Base-by-base conservation (phyloP, 2,797 vertebrate genomes). In the Schizopygopsis malacanthus region DNA sequence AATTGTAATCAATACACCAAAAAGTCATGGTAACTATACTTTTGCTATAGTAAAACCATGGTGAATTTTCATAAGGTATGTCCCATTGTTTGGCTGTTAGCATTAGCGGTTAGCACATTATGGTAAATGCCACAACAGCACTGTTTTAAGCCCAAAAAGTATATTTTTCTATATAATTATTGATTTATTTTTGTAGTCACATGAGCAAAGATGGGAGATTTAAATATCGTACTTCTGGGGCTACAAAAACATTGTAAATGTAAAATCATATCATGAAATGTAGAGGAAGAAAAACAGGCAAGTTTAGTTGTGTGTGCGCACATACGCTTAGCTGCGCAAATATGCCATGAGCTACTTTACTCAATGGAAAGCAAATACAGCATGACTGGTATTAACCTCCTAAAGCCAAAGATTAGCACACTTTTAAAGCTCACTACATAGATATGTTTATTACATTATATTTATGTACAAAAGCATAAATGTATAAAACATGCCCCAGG, bases 281-380 rank as follows among this genome's bases (percentile, higher is more conserved):
- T 28, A 18, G 11, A 6, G 15, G 56, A 79, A 63, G 37, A 25
- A 43, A 63, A 63, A 63, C 1, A 3, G 1, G 54, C 54, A 78
- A n/a, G 41, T 43, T 63, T 79, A 15, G 39, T 12, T n/a, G 20
- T 33, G 56, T 63, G 63, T 28, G n/a, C 11, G 4, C 65, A 81
- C 69, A 84, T 33, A 80, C 9, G 56, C 61, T 67, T 56, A 59
- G 33, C 75, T 6, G 41, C 4, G 20, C 43, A 81, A 54, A 61
- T 13, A 75, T 37, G 45, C 47, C 69, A 65, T 39, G 1, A 79
- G 76, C 47, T 28, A 56, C 71, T 72, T 81, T 67, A 28, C 72
- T 67, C 56, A 56, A 54, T 15, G 81, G n/a, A 82, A 8, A 82
- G 79, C 63, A 83, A 80, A 76, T 71, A 79, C 22, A 77, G 39